Evolutionary conservation across 2,888 invertebrate species (phyloP).

Genomic region (Apamea sordens): DNA sequence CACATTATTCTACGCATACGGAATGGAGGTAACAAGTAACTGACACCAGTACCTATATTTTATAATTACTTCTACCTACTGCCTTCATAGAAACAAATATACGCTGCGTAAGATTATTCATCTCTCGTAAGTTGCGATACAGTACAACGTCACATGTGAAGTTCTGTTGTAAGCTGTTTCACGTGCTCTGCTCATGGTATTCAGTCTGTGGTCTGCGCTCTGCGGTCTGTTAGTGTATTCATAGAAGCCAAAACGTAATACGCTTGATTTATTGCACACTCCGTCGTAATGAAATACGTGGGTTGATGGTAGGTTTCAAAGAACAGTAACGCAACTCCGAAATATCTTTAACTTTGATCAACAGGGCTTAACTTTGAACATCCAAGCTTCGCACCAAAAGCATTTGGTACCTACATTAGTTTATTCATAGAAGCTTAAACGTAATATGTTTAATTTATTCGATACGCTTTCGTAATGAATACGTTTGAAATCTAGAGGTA

Average conservation of each 20-base stretch:
- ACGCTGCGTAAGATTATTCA: background rate
- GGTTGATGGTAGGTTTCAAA: background rate
- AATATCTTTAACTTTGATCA: background rate
- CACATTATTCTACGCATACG: background rate
- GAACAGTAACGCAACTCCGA: too few species aligned
- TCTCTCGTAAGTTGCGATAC: background rate
- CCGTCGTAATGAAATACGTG: slow-evolving; percentile 6
- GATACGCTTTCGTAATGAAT: background rate
- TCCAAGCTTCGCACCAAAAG: background rate
- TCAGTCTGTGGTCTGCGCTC: background rate
- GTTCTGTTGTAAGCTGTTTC: background rate
- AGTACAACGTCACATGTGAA: background rate
- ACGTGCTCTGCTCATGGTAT: background rate
- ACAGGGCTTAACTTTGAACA: background rate
- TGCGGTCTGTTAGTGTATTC: background rate
- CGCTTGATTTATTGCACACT: background rate
- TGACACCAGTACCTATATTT: background rate
- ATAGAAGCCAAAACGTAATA: background rate
- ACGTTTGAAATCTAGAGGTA: background rate
- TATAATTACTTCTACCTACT: background rate
- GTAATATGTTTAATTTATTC: background rate
- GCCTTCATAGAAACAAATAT: background rate
- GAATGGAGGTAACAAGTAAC: background rate
- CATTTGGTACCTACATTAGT: background rate
- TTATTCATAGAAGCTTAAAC: background rate